Base-by-base conservation (phyloP, 2,888 invertebrate species). In the Lobophora halterata region DNA sequence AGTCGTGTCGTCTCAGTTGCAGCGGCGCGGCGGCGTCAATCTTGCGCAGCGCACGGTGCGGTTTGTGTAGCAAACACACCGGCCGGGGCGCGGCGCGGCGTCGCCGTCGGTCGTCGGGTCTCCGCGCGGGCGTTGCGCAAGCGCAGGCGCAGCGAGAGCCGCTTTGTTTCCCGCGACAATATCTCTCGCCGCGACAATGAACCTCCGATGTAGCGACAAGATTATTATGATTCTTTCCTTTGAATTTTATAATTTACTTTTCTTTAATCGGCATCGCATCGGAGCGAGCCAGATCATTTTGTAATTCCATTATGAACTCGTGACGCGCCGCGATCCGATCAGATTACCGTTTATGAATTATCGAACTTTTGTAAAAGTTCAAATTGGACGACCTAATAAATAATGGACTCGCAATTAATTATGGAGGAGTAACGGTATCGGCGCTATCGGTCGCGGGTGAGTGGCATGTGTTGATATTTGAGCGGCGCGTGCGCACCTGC, bases 401-500 rank as follows among this genome's bases (percentile, higher is more conserved):
- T 23, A 8, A 27, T 16, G 31, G 12, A 13, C 19, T 12, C 5
- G 38, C 38, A 23, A 36, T 29, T 31, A 39, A 23, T 37, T 23
- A 33, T 16, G 28, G 13, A 19, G 36, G 19, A 29, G 39, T 59
- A 62, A 61, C 58, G 59, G 62, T 37, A 52, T 33, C 44, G 45
- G 17, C 46, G 49, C 36, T 48, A 33, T 45, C 52, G n/a, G n/a
- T 21, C 46, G 58, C 58, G 71, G 79, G 77, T 76, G 75, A 78
- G 59, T 71, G 79, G 77, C 80, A 73, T 62, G 59, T 52, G 72
- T 55, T 76, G 79, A 70, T 79, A 75, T 78, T 79, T 70, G 61
- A 18, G 57, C 49, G 59, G 64, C 64, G 60, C 64, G 56, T 53
- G 54, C 56, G 49, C 58, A 46, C 52, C 38, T 48, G 55, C 53